Conservation (phyloP, 2,797 vertebrate species). For the Mycteria americana region DNA sequence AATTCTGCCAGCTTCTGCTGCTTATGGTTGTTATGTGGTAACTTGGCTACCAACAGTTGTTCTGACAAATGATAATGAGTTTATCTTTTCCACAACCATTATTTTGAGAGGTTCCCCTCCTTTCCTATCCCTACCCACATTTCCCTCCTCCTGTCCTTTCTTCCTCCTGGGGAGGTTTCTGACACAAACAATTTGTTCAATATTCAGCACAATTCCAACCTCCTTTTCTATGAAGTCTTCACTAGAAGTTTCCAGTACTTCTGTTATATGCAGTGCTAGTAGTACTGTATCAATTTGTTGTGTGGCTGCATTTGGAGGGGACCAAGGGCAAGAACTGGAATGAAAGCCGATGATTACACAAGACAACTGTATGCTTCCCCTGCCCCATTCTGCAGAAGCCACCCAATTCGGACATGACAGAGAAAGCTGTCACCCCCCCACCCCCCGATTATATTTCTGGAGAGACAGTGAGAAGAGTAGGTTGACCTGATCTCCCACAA, state of each 20-base stretch:
- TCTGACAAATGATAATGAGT: neutral
- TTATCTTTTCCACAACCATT: neutral
- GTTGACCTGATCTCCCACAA: neutral
- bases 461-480: neutral
- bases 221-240: neutral
- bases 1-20: constrained; percentile 3
- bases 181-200: neutral
- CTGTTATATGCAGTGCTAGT: neutral
- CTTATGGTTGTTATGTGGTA: neutral
- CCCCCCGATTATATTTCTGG: neutral
- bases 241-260: neutral
- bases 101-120: neutral
- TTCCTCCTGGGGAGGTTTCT: neutral
- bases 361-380: neutral
- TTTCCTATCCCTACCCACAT: neutral
- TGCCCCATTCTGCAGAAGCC: neutral
- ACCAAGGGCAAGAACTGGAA: neutral
- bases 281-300: neutral
- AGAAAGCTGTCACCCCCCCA: neutral
- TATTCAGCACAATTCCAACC: neutral
- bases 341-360: neutral
- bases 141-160: neutral
- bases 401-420: neutral
- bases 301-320: neutral
- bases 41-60: neutral